Conservation (phyloP, 2,888 invertebrate genomes). For the Salticus scenicus region DNA sequence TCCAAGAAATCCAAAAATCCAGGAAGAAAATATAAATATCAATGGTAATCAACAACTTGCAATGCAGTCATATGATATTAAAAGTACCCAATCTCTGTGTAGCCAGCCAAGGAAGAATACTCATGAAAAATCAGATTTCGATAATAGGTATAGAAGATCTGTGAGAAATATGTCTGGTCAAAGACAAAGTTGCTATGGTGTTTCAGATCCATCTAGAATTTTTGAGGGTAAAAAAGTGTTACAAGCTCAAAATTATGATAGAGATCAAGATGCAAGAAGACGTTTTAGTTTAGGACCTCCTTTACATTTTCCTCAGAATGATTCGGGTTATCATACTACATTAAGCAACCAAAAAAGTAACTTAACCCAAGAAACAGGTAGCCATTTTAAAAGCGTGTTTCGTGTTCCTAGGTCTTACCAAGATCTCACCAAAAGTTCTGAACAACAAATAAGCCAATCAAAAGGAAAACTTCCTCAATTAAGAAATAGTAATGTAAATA, state of each 20-base stretch:
- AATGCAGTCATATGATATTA: background rate
- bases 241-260: background rate
- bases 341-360: background rate
- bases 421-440: background rate
- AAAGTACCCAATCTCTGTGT: background rate
- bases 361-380: background rate
- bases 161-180: background rate
- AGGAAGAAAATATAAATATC: background rate
- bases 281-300: constrained; percentile 27
- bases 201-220: constrained; percentile 11
- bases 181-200: constrained; percentile 13
- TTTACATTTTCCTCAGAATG: background rate
- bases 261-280: background rate
- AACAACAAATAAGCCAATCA: background rate
- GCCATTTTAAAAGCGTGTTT: background rate
- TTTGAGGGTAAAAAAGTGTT: background rate
- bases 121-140: background rate
- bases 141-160: constrained; percentile 1
- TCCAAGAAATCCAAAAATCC: constrained; percentile 18
- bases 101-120: background rate
- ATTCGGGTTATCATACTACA: no score
- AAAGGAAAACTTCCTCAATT: no score
- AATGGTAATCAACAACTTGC: background rate
- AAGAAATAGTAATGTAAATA: background rate
- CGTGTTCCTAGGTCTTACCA: background rate